A percentile compares a stretch with the other conserved stretches of the same genome.
Conservation (phyloP, 2,113 vertebrate species). For the Gadus macrocephalus region DNA sequence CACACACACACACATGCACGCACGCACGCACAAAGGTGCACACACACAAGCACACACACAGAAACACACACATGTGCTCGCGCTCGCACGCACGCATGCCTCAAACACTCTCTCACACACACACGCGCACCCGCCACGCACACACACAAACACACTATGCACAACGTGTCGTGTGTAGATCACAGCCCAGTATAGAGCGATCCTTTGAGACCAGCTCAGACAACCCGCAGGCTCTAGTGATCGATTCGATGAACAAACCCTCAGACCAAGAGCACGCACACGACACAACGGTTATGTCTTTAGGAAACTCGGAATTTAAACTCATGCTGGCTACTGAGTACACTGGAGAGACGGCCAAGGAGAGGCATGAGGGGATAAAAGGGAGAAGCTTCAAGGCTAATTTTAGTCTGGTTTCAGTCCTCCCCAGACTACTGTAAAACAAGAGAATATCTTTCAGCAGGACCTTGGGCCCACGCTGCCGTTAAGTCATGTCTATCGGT, state of each 20-base stretch:
- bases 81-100: too few species aligned
- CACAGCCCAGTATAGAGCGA: background rate
- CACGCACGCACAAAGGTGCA: too few species aligned
- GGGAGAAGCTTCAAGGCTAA: constrained; percentile 28
- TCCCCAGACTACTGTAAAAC: constrained; percentile 20
- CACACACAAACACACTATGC: background rate
- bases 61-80: too few species aligned
- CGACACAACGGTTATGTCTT: background rate
- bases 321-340: background rate
- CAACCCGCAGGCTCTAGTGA: background rate
- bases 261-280: background rate
- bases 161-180: constrained; percentile 22
- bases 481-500: background rate
- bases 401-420: constrained; percentile 27
- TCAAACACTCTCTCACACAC: too few species aligned
- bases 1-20: too few species aligned
- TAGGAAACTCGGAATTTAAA: too few species aligned
- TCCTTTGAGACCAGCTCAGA: background rate
- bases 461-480: constrained; percentile 26
- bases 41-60: too few species aligned
- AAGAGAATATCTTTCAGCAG: constrained; percentile 20
- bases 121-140: too few species aligned
- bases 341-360: background rate
- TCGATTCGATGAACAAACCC: background rate
- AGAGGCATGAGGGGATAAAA: background rate